A percentile compares a stretch with the other conserved stretches of the same genome.
phyloP scores from a whole-genome alignment of 2,888 invertebrate genomes.

The Sylvicola cinctus region DNA sequence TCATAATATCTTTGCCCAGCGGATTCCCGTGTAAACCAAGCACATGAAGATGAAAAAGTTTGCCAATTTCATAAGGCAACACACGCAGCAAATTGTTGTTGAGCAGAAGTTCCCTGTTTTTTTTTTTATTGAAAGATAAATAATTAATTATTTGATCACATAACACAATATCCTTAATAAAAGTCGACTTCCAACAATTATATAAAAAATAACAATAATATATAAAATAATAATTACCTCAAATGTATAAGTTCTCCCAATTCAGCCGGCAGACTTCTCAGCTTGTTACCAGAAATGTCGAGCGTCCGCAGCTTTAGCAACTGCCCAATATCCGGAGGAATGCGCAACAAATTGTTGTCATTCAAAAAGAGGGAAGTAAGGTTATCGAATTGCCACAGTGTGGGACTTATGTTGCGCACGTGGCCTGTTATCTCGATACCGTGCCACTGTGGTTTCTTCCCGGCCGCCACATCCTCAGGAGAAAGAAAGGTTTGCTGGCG shows the following conservation, averaged over 20 bases:
- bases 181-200: too few relatives aligned
- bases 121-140: too few relatives aligned
- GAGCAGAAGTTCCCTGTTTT: slow-evolving; percentile 72
- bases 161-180: slow-evolving; percentile 6
- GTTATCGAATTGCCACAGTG: slow-evolving; percentile 78
- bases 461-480: slow-evolving; percentile 76
- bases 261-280: slow-evolving; percentile 85
- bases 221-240: slow-evolving; percentile 32
- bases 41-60: slow-evolving; percentile 86
- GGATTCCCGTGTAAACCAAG: slow-evolving; percentile 90
- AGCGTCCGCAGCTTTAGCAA: slow-evolving; percentile 68
- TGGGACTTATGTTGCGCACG: slow-evolving; percentile 83
- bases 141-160: slow-evolving; percentile 8
- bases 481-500: slow-evolving; percentile 83
- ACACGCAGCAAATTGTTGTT: slow-evolving; percentile 87
- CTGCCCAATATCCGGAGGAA: slow-evolving; percentile 79
- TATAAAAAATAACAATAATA: slow-evolving; percentile 3
- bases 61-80: slow-evolving; percentile 92
- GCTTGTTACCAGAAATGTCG: slow-evolving; percentile 87
- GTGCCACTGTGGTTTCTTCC: slow-evolving; percentile 84
- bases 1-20: slow-evolving; percentile 76
- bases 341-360: slow-evolving; percentile 79
- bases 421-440: slow-evolving; percentile 84
- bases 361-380: slow-evolving; percentile 89
- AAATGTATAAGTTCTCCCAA: slow-evolving; percentile 91